Conservation (phyloP, 2,888 invertebrate species). For the Teinopalpus imperialis region DNA sequence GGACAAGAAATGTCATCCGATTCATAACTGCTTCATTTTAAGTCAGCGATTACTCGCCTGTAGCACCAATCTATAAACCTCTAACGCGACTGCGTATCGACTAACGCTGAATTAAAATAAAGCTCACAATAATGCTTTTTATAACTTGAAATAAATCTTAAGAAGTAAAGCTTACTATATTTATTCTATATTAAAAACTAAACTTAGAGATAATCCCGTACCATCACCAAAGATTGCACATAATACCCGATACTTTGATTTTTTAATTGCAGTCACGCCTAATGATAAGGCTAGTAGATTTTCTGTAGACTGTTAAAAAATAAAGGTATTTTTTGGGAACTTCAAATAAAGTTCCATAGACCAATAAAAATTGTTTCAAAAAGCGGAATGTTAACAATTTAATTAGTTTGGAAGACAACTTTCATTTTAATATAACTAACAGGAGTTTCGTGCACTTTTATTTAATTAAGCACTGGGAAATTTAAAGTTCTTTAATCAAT, state of each 20-base stretch:
- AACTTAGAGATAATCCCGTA: slow-evolving; percentile 75
- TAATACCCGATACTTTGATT: slow-evolving; percentile 89
- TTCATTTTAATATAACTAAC: slow-evolving; percentile 46
- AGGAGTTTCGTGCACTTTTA: slow-evolving; percentile 40
- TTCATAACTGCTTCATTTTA: slow-evolving; percentile 74
- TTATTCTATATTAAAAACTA: slow-evolving; percentile 53
- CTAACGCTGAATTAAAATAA: slow-evolving; percentile 75
- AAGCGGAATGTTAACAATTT: slow-evolving; percentile 54
- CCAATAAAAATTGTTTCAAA: slow-evolving; percentile 46
- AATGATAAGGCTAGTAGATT: slow-evolving; percentile 52
- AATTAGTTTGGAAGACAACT: slow-evolving; percentile 69
- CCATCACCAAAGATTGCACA: slow-evolving; percentile 92
- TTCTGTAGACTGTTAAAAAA: slow-evolving; percentile 75
- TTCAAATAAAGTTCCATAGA: slow-evolving; percentile 51
- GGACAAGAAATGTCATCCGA: slow-evolving; percentile 78
- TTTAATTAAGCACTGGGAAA: slow-evolving; percentile 47
- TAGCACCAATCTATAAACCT: slow-evolving; percentile 64
- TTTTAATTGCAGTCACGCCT: slow-evolving; percentile 79
- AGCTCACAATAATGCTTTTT: slow-evolving; percentile 48
- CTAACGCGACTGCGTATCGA: slow-evolving; percentile 37
- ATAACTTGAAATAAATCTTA: slow-evolving; percentile 49
- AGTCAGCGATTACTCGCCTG: slow-evolving; percentile 56
- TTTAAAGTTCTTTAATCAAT: slow-evolving; percentile 26
- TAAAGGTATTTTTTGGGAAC: slow-evolving; percentile 71
- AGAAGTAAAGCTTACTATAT: slow-evolving; percentile 45